These are phyloP conservation scores for Simalia tracyae DNA, from an alignment of 2,797 vertebrate genomes.

Conservation along the genomic window DNA sequence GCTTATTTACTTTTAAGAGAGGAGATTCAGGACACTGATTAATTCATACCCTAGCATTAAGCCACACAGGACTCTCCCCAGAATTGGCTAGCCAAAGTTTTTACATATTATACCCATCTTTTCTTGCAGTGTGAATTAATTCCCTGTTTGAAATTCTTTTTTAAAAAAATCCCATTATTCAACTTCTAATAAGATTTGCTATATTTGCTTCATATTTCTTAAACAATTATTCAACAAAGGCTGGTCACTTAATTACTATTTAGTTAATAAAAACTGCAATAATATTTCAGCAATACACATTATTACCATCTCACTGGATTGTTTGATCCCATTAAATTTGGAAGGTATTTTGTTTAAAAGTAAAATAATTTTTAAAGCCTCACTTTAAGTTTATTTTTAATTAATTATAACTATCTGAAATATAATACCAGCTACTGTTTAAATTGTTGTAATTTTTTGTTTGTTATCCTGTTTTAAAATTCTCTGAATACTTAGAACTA, in stretches of 20 bases:
- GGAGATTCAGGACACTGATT: background rate
- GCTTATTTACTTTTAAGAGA: background rate
- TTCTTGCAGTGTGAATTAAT: background rate
- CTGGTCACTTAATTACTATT: background rate
- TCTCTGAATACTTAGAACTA: background rate
- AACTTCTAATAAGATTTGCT: background rate
- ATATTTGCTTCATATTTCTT: background rate
- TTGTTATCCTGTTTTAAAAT: background rate
- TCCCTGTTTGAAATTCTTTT: background rate
- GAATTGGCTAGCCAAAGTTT: background rate
- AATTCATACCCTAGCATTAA: background rate
- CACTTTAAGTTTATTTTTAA: constrained; percentile 12
- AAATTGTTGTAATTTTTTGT: background rate
- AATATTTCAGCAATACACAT: background rate
- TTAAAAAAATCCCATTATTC: background rate
- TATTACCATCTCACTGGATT: background rate
- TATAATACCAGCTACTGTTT: background rate
- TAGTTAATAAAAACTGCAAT: background rate
- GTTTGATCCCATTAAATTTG: background rate
- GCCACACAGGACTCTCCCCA: too few species aligned
- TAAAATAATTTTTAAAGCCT: background rate
- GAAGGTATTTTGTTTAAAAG: background rate
- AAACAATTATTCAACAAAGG: background rate
- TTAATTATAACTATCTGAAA: background rate
- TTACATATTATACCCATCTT: background rate